A percentile compares a stretch with the other conserved stretches of the same genome.
phyloP scores from a whole-genome alignment of 2,113 vertebrate genomes.

The Pitta sordida region DNA sequence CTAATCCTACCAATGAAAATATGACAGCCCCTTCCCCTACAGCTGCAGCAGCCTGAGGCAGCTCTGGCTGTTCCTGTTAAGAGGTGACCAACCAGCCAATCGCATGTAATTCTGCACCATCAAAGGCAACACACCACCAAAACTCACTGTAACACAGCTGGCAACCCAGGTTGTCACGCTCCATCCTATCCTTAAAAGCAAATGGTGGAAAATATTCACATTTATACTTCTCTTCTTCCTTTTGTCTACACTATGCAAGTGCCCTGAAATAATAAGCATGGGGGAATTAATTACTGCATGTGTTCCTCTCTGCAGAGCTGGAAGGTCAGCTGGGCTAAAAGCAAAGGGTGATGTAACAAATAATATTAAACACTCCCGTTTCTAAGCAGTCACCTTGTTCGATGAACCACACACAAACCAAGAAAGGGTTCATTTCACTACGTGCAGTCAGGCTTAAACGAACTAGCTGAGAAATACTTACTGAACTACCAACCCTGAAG shows the following conservation, averaged over 20 bases:
- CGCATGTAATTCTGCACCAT: not conserved
- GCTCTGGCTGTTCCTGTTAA: not conserved
- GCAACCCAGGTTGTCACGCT: not conserved
- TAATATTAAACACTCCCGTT: not conserved
- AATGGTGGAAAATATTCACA: constrained; percentile 22
- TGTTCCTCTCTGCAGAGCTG: not conserved
- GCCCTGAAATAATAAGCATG: constrained; percentile 21
- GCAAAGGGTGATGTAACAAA: not conserved
- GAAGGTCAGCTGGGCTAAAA: constrained; percentile 29
- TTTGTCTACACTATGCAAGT: not conserved
- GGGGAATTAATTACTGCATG: constrained; percentile 17
- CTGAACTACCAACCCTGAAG: not conserved
- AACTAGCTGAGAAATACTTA: constrained; percentile 10
- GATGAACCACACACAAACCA: constrained; percentile 64
- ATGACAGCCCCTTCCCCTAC: not conserved
- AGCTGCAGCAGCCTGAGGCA: not conserved
- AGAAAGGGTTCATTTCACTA: constrained; percentile 58
- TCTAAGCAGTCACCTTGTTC: constrained; percentile 63
- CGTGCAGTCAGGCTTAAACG: constrained; percentile 42
- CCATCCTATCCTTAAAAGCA: constrained; percentile 26
- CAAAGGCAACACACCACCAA: not conserved
- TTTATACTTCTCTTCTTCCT: constrained; percentile 9
- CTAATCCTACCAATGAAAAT: not conserved
- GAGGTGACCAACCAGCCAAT: not conserved
- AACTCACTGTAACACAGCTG: not conserved